phyloP scores from a whole-genome alignment of 2,888 invertebrate species.

The Ormyrus nitidulus region DNA sequence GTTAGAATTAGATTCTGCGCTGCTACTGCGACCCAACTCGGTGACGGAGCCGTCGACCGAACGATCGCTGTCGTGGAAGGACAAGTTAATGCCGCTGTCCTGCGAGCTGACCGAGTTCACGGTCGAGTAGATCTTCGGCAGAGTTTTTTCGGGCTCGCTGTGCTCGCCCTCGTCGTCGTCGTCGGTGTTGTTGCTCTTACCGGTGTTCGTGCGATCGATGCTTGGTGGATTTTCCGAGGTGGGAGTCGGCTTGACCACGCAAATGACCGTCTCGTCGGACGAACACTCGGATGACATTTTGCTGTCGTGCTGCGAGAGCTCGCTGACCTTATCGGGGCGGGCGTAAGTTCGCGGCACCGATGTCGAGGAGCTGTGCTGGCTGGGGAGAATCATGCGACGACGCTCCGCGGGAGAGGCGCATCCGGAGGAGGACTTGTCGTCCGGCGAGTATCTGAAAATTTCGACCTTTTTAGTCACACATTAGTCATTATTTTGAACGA shows the following conservation, averaged over 20 bases:
- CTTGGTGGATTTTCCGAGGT: constrained; percentile 50
- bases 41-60: constrained; percentile 67
- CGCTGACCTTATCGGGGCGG: constrained; percentile 65
- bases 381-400: constrained; percentile 59
- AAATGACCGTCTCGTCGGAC: constrained; percentile 75
- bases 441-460: constrained; percentile 67
- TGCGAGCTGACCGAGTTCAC: constrained; percentile 85
- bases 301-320: constrained; percentile 71
- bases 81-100: constrained; percentile 87
- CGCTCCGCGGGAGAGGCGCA: constrained; percentile 71
- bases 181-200: constrained; percentile 52
- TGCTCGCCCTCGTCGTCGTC: constrained; percentile 75
- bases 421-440: constrained; percentile 70
- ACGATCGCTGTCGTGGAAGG: constrained; percentile 83
- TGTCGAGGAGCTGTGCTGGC: background rate
- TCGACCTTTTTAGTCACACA: no score
- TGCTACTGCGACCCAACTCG: constrained; percentile 68
- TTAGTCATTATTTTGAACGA: background rate
- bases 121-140: constrained; percentile 80
- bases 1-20: constrained; percentile 70
- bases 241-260: constrained; percentile 69
- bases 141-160: constrained; percentile 75
- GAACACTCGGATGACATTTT: constrained; percentile 75
- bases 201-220: constrained; percentile 19
- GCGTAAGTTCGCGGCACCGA: constrained; percentile 59